phyloP scores from a whole-genome alignment of 2,113 vertebrate genomes.

The Gnathonemus longibarbis region DNA sequence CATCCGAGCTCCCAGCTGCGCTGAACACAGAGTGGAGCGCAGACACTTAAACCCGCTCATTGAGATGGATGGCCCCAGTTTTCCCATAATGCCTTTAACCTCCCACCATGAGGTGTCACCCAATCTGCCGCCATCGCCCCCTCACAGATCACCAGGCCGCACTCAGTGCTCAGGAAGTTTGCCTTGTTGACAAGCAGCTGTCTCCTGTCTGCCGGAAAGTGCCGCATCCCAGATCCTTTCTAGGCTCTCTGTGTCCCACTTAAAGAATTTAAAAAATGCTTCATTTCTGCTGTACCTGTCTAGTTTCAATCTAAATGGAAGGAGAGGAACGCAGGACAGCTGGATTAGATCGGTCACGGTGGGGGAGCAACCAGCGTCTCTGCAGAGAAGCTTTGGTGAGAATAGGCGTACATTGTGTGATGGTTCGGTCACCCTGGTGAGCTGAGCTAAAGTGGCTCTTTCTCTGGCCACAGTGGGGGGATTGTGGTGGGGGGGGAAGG shows the following conservation, averaged over 20 bases:
- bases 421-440: background rate
- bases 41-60: background rate
- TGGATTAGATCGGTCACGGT: background rate
- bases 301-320: background rate
- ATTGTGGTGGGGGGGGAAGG: background rate
- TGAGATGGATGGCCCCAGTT: background rate
- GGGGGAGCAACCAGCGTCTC: background rate
- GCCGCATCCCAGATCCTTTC: background rate
- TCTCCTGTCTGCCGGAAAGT: background rate
- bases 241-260: background rate
- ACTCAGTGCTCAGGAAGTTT: background rate
- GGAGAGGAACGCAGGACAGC: background rate
- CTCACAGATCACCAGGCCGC: background rate
- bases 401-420: background rate
- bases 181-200: background rate
- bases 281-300: background rate
- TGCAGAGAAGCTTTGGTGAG: background rate
- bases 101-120: background rate
- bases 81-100: conserved; percentile 4
- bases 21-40: background rate
- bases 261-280: background rate
- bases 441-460: background rate
- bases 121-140: background rate
- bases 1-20: background rate
- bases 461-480: background rate